Conservation (phyloP, 1,140 invertebrate species). For the Cherax quadricarinatus region DNA sequence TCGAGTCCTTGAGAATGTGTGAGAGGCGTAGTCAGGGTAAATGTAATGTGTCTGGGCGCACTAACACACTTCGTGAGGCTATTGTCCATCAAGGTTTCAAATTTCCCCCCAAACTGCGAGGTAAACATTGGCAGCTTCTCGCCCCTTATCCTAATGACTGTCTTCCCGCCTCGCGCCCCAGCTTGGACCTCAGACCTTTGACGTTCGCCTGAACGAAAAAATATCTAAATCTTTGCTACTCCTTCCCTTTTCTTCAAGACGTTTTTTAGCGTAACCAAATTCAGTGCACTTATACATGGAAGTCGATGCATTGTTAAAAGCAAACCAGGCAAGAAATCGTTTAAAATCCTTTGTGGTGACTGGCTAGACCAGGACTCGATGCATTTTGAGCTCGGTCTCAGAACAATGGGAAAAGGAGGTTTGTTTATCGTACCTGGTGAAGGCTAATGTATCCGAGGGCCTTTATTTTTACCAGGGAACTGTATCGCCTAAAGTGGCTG, state of each 20-base stretch:
- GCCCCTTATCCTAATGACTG: slow-evolving; percentile 69
- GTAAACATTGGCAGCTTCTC: slow-evolving; percentile 48
- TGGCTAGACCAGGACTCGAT: neutral
- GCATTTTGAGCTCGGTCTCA: slow-evolving; percentile 22
- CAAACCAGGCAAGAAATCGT: no score
- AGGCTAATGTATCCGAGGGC: slow-evolving; percentile 53
- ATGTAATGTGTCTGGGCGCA: slow-evolving; percentile 35
- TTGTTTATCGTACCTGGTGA: slow-evolving; percentile 66
- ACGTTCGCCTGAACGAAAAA: slow-evolving; percentile 7
- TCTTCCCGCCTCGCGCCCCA: slow-evolving; percentile 47
- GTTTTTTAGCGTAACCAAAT: no score
- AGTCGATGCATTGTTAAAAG: no score
- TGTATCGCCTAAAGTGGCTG: slow-evolving; percentile 48
- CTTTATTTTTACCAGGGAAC: slow-evolving; percentile 28
- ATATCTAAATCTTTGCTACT: neutral
- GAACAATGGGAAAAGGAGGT: slow-evolving; percentile 27
- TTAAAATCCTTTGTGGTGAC: no score
- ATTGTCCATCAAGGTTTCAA: slow-evolving; percentile 64
- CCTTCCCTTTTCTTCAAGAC: no score
- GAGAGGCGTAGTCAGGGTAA: slow-evolving; percentile 24
- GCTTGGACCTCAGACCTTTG: slow-evolving; percentile 14
- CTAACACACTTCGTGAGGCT: slow-evolving; percentile 50
- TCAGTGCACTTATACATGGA: no score
- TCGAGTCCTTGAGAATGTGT: neutral
- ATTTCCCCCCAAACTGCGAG: slow-evolving; percentile 61